Conservation (phyloP, 92 coral and sea anemone species). For the Ricordea florida region DNA sequence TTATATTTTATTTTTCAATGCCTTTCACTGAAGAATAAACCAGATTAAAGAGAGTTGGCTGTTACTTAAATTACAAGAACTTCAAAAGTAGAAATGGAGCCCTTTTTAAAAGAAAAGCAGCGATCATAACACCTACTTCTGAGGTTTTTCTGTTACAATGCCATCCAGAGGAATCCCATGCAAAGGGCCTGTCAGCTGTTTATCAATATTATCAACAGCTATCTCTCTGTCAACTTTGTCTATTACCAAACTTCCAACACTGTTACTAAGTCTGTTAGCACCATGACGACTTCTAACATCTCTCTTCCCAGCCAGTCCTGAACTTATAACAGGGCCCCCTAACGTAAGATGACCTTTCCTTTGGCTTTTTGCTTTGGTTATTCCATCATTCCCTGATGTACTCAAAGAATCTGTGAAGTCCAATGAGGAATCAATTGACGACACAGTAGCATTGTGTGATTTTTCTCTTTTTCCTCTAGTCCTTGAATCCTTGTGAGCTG, state of each 20-base stretch:
- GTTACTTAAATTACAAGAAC: no score
- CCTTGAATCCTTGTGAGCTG: neutral
- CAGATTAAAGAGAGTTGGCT: no score
- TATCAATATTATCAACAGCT: no score
- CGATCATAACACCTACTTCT: no score
- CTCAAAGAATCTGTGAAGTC: no score
- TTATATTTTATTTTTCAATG: no score
- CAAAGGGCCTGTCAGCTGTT: no score
- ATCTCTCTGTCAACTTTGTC: neutral
- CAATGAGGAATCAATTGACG: neutral
- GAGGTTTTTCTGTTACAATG: no score
- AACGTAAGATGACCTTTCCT: constrained; percentile 27
- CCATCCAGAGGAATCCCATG: no score
- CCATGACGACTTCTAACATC: constrained; percentile 23
- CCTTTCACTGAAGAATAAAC: no score
- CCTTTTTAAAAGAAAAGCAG: no score
- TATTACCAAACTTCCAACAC: constrained; percentile 16
- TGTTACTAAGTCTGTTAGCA: constrained; percentile 4
- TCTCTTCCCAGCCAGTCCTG: constrained; percentile 44
- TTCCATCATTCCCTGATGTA: neutral
- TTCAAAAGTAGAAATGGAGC: no score
- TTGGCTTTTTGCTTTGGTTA: constrained; percentile 14
- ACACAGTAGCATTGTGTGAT: neutral
- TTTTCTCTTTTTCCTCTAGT: neutral
- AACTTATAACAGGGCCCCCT: constrained; percentile 66